Conservation (phyloP, 2,888 invertebrate species). For the Phorcus lineatus region DNA sequence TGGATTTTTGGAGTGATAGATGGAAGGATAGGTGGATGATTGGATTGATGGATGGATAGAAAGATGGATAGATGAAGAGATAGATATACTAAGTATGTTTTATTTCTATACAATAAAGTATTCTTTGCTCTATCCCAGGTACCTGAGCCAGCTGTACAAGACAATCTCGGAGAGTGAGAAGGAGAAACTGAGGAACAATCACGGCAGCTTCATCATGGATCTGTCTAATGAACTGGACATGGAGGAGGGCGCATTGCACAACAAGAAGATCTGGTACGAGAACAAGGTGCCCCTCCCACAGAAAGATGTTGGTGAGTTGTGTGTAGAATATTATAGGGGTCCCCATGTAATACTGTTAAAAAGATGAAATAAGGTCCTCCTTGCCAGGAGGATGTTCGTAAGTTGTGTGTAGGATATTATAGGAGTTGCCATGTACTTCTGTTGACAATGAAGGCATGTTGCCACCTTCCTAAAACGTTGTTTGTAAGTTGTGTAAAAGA, state of each 20-base stretch:
- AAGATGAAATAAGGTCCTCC: neutral
- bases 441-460: too few species aligned
- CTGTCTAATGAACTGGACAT: neutral
- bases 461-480: neutral
- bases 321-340: neutral
- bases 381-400: neutral
- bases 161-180: neutral
- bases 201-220: conserved; percentile 6
- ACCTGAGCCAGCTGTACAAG: neutral
- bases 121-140: neutral
- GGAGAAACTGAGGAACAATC: neutral
- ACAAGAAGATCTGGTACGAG: neutral
- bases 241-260: neutral
- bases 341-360: too few species aligned
- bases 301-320: neutral
- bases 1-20: too few species aligned
- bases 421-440: neutral
- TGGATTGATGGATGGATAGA: too few species aligned
- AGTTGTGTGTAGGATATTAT: neutral
- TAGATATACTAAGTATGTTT: too few species aligned
- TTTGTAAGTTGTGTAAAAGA: neutral
- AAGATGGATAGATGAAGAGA: too few species aligned
- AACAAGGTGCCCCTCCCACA: neutral
- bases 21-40: too few species aligned
- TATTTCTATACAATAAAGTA: too few species aligned